Evolutionary conservation across 2,113 vertebrate species (phyloP).

Genomic region (Rattus rattus): DNA sequence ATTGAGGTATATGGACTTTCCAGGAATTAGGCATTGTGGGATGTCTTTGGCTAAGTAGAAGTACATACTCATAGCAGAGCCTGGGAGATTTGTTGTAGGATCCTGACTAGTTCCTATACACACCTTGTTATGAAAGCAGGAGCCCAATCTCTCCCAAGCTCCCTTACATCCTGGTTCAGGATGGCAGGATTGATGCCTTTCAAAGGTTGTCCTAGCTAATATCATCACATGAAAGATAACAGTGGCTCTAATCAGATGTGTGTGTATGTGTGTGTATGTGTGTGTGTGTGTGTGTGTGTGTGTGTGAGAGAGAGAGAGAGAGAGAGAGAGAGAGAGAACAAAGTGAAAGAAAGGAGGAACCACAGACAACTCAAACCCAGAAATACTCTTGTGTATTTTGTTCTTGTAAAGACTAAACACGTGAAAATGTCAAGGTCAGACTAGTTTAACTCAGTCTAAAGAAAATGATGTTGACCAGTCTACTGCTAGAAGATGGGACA

Average conservation of each 20-base stretch:
- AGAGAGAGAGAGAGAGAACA: fast-evolving
- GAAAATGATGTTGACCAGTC: neutral
- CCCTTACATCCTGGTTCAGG: neutral
- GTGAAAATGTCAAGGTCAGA: neutral
- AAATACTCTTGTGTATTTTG: neutral
- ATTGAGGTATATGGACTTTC: neutral
- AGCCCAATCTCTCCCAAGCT: no score
- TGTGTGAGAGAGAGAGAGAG: fast-evolving
- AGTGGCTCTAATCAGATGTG: neutral
- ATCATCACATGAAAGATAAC: neutral
- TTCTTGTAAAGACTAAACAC: neutral
- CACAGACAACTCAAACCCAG: fast-evolving
- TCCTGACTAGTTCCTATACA: neutral
- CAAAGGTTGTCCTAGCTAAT: neutral
- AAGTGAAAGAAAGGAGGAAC: neutral
- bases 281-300: no score
- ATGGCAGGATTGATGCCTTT: neutral
- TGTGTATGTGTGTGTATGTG: no score
- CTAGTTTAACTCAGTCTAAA: neutral
- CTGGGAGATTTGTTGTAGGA: neutral
- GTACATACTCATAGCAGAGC: neutral
- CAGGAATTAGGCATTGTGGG: neutral
- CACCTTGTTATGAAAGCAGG: neutral
- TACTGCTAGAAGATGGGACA: neutral
- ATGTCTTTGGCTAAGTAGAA: neutral